Base-by-base conservation (phyloP, 2,797 vertebrate genomes). In the Tamandua tetradactyla region DNA sequence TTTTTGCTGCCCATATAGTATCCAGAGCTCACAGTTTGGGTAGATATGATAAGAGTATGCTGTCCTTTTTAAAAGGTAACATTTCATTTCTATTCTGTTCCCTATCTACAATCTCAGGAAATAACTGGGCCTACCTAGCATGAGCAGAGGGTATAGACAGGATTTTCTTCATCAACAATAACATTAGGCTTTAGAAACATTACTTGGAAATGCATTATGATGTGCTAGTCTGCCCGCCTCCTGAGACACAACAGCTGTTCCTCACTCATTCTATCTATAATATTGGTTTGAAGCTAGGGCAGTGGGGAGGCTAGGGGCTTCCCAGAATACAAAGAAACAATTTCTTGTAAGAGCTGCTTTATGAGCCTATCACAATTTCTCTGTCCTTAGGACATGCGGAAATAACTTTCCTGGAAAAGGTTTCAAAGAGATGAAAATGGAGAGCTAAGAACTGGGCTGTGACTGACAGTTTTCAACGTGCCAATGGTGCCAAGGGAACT, bases 371-470 rank as follows among this genome's bases (percentile, higher is more conserved):
- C 35, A 68, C 32, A 2, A 8, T 2, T 13, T 40, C 15, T 55
- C 47, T 88, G 49, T 52, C 62, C 62, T 94, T 12, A 23, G 80
- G 85, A 64, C 15, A 37, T 2, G n/a, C 2, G 74, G 79, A 94
- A 80, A 86, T 72, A 22, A 80, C 37, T 59, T 83, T 83, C 47
- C 52, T 62, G 37, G 75, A 72, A 89, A 83, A 93, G 84, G 52
- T 85, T 79, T 52, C 86, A 72, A 76, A 89, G 81, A 75, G 52
- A 68, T 61, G n/a, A 86, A 86, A 84, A 79, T 12, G 55, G 62
- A 86, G 72, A 40, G 52, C 18, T 59, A 55, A 75, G 49, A 74
- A 27, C 25, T 62, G 30, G 0, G 0, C 25, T 32, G 3, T 9
- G 4, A n/a, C 27, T 42, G 37, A 52, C 2, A 13, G 14, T 55